These are phyloP conservation scores for Pocillopora verrucosa DNA, from an alignment of 64 coral and sea anemone species.

Conservation along the genomic window DNA sequence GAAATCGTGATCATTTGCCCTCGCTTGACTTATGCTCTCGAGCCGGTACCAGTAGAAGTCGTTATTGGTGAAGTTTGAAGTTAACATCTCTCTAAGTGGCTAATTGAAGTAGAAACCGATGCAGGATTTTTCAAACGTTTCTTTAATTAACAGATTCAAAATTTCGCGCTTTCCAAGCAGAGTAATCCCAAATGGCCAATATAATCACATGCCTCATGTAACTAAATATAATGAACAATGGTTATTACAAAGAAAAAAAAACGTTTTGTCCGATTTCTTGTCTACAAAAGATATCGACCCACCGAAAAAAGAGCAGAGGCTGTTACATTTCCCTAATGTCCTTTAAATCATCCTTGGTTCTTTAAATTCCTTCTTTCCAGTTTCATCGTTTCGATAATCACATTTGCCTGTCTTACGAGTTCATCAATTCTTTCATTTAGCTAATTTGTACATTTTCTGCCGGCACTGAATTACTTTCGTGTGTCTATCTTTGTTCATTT, in stretches of 20 bases:
- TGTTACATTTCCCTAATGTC: neutral
- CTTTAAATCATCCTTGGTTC: neutral
- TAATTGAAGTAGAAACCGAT: neutral
- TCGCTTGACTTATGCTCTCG: neutral
- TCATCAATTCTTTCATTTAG: neutral
- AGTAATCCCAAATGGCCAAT: neutral
- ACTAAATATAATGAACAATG: neutral
- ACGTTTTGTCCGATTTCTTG: neutral
- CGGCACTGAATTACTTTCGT: neutral
- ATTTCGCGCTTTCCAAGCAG: neutral
- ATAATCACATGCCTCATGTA: neutral
- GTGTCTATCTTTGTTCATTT: constrained; percentile 13
- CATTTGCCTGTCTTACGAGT: neutral
- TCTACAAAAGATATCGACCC: neutral
- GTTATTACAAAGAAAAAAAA: neutral
- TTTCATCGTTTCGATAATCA: neutral
- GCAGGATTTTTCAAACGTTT: neutral
- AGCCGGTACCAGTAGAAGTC: too few relatives aligned
- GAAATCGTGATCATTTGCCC: too few relatives aligned
- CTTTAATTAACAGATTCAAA: neutral
- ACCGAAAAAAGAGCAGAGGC: neutral
- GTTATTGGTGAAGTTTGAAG: too few relatives aligned
- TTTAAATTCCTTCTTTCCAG: neutral
- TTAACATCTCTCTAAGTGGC: neutral
- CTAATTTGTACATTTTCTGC: neutral